Conservation (phyloP, 2,888 invertebrate genomes). For the Monoplex corrugatus region DNA sequence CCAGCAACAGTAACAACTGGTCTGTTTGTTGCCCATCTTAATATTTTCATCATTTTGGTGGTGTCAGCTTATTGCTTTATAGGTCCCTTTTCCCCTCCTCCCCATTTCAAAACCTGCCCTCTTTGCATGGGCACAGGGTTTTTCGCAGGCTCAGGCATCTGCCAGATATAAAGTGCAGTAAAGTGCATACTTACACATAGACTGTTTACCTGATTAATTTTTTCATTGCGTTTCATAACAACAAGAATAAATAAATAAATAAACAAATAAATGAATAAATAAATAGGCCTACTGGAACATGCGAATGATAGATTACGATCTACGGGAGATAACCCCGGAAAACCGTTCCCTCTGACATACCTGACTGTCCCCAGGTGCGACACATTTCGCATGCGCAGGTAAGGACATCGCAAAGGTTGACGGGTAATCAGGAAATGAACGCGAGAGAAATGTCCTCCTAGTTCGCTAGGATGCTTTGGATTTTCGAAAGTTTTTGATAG, state of each 20-base stretch:
- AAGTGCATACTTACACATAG: neutral
- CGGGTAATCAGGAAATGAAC: conserved; percentile 40
- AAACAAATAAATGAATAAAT: neutral
- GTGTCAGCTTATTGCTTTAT: no score
- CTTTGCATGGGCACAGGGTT: no score
- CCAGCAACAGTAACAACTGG: no score
- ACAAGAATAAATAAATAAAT: no score
- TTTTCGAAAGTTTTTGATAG: neutral
- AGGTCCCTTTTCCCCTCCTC: no score
- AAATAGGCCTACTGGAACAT: no score
- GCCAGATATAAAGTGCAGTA: neutral
- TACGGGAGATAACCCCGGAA: conserved; percentile 41
- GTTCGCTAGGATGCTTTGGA: conserved; percentile 1
- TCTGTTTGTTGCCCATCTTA: no score
- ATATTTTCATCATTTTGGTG: no score
- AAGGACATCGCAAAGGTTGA: conserved; percentile 44
- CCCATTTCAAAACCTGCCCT: no score
- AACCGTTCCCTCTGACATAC: conserved; percentile 4
- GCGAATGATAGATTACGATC: neutral
- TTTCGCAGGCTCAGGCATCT: neutral
- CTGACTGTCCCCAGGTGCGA: conserved; percentile 48
- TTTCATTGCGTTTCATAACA: neutral
- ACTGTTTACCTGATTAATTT: neutral
- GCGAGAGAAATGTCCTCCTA: conserved; percentile 35
- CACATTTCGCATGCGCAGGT: conserved; percentile 50